Evolutionary conservation across 2,888 invertebrate genomes (phyloP).

Genomic region (Sericinus montela): DNA sequence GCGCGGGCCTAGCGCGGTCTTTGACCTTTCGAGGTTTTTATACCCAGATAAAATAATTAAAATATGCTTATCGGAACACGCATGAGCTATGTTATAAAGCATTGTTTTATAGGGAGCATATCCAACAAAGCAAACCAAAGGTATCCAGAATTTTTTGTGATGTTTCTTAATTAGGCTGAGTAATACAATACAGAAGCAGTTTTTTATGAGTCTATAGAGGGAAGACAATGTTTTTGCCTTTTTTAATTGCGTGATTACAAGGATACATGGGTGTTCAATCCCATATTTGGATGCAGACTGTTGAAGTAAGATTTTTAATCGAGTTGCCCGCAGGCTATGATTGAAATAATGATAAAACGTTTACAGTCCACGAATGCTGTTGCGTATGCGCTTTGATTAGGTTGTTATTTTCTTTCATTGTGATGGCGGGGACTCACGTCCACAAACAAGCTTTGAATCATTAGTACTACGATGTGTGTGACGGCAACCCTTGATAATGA

Average conservation of each 20-base stretch:
- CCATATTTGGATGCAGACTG: neutral
- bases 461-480: no score
- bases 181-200: slow-evolving; percentile 36
- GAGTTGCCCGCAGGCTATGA: neutral
- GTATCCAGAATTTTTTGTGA: slow-evolving; percentile 41
- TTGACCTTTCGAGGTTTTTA: slow-evolving; percentile 35
- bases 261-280: slow-evolving; percentile 1
- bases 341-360: slow-evolving; percentile 1
- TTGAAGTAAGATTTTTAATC: slow-evolving; percentile 8
- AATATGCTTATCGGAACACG: slow-evolving; percentile 51
- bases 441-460: no score
- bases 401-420: neutral
- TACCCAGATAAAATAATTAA: slow-evolving; percentile 60
- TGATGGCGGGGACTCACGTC: neutral
- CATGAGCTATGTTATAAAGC: slow-evolving; percentile 55
- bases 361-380: neutral
- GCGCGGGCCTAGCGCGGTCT: slow-evolving; percentile 28
- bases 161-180: slow-evolving; percentile 40
- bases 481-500: no score
- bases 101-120: slow-evolving; percentile 42
- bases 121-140: slow-evolving; percentile 31
- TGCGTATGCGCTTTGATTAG: neutral
- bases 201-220: neutral
- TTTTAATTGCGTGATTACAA: slow-evolving; percentile 1
- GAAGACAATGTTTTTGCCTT: slow-evolving; percentile 9